Conservation (phyloP, 2,888 invertebrate species). For the Diarsia brunnea region DNA sequence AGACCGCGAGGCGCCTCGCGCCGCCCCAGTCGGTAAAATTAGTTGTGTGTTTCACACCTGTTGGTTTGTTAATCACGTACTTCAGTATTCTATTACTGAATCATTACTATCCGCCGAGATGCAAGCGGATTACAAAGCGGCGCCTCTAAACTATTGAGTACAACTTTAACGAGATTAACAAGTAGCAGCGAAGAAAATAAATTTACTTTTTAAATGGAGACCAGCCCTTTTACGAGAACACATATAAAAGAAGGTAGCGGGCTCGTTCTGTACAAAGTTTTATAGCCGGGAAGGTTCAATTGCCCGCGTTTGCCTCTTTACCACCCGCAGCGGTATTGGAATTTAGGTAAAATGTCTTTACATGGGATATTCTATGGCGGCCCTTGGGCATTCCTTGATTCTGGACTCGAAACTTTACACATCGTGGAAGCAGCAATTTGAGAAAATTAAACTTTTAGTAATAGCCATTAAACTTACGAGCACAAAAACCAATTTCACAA, state of each 20-base stretch:
- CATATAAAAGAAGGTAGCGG: conserved; percentile 58
- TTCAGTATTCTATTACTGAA: conserved; percentile 58
- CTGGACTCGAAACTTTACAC: conserved; percentile 5
- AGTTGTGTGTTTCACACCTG: conserved; percentile 84
- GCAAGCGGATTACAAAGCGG: conserved; percentile 57
- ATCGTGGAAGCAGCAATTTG: background rate
- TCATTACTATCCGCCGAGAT: conserved; percentile 57
- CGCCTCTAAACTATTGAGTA: conserved; percentile 56
- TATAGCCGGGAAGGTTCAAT: conserved; percentile 53
- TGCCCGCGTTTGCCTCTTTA: conserved; percentile 55
- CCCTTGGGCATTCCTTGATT: conserved; percentile 24
- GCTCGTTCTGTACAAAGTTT: conserved; percentile 56
- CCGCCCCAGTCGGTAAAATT: conserved; percentile 78
- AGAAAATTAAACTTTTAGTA: conserved; percentile 4
- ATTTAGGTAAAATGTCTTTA: conserved; percentile 52
- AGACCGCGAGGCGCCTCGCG: conserved; percentile 88
- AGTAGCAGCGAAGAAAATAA: conserved; percentile 47
- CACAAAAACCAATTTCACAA: background rate
- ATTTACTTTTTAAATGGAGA: conserved; percentile 60
- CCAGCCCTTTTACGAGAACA: conserved; percentile 60
- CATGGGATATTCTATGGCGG: conserved; percentile 26
- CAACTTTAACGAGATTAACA: conserved; percentile 62
- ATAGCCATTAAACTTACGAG: background rate
- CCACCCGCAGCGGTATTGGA: conserved; percentile 49
- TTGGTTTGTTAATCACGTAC: conserved; percentile 72